A percentile compares a stretch with the other conserved stretches of the same genome.
phyloP scores from a whole-genome alignment of 2,888 invertebrate genomes.

The Volucella zonaria region DNA sequence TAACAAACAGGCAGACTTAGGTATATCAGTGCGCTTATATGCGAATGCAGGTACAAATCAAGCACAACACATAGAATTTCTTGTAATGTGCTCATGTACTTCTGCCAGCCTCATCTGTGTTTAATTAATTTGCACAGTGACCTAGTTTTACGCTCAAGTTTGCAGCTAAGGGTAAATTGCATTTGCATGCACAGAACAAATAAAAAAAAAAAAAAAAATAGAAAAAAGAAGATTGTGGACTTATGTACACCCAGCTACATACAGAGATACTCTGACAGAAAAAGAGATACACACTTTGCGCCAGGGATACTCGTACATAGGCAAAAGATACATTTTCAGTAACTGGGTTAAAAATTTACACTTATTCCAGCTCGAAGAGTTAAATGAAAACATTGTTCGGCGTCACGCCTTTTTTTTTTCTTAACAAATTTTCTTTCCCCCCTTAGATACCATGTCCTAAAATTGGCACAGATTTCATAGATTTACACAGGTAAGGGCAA shows the following conservation, averaged over 20 bases:
- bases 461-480: slow-evolving; percentile 58
- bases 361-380: slow-evolving; percentile 52
- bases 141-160: slow-evolving; percentile 61
- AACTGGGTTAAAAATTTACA: slow-evolving; percentile 70
- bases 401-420: slow-evolving; percentile 60
- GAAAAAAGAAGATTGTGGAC: slow-evolving; percentile 11
- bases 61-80: slow-evolving; percentile 35
- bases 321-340: slow-evolving; percentile 38
- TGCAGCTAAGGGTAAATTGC: slow-evolving; percentile 67
- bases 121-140: slow-evolving; percentile 73
- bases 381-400: slow-evolving; percentile 62
- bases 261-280: slow-evolving; percentile 4
- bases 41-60: slow-evolving; percentile 46
- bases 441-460: slow-evolving; percentile 35
- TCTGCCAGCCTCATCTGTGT: slow-evolving; percentile 66
- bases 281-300: slow-evolving; percentile 25
- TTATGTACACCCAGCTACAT: not conserved
- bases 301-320: not conserved
- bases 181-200: slow-evolving; percentile 54
- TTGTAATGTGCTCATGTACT: slow-evolving; percentile 61
- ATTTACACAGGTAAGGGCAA: slow-evolving; percentile 36
- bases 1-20: not conserved
- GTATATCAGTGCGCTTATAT: not conserved
- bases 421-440: not conserved
- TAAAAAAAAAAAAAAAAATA: not conserved